Evolutionary conservation across 1,140 invertebrate species (phyloP).

Genomic region (Anoplophora glabripennis): DNA sequence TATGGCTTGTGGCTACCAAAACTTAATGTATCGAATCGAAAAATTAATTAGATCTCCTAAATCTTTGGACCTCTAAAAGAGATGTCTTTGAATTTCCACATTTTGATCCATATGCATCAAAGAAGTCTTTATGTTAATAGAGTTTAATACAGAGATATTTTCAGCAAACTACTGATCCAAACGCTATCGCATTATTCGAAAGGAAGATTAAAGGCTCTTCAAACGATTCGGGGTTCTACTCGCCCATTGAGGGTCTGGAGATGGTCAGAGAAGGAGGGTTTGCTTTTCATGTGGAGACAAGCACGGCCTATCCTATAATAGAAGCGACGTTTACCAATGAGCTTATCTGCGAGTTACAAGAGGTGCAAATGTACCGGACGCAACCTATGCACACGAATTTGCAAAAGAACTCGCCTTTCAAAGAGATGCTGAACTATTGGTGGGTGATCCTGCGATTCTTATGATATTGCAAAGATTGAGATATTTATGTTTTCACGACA

Average conservation of each 20-base stretch:
- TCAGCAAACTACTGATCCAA: constrained; percentile 20
- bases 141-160: background rate
- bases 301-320: constrained; percentile 41
- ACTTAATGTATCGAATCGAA: no score
- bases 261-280: constrained; percentile 26
- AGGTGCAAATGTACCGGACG: constrained; percentile 37
- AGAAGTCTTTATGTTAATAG: no score
- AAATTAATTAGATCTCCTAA: no score
- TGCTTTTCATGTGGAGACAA: constrained; percentile 30
- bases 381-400: constrained; percentile 36
- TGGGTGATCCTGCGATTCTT: no score
- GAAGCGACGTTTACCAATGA: constrained; percentile 31
- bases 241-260: constrained; percentile 27
- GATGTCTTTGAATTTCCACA: no score
- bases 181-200: constrained; percentile 6
- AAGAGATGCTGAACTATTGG: constrained; percentile 33
- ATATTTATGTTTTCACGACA: no score
- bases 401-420: constrained; percentile 32
- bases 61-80: no score
- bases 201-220: constrained; percentile 6
- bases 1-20: no score
- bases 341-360: constrained; percentile 40
- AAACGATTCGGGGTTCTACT: constrained; percentile 27
- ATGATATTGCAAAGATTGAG: no score
- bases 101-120: no score